These are phyloP conservation scores for Eupleurogrammus muticus DNA, from an alignment of 2,797 vertebrate species.

Conservation along the genomic window DNA sequence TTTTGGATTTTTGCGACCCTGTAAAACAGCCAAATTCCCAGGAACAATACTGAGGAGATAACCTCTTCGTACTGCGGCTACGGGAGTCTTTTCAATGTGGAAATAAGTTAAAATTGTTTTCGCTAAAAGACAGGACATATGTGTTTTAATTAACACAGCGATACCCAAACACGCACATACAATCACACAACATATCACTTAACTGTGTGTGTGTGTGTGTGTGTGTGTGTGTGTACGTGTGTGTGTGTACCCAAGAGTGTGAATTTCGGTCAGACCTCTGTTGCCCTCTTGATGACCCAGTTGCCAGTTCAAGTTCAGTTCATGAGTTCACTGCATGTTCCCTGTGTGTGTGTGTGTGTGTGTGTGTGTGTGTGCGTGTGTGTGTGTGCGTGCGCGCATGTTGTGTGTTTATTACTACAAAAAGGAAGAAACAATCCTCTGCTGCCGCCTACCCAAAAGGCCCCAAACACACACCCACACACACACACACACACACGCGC, in stretches of 20 bases:
- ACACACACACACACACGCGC: slow-evolving; percentile 3
- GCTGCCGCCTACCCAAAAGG: not conserved
- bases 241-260: slow-evolving; percentile 4
- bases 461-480: not conserved
- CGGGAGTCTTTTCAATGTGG: not conserved
- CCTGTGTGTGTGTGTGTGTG: slow-evolving; percentile 21
- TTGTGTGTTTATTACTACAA: slow-evolving; percentile 1
- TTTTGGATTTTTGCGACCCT: not conserved
- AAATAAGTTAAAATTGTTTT: not conserved
- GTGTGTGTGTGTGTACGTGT: slow-evolving; percentile 26
- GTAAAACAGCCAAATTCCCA: not conserved
- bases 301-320: slow-evolving; percentile 78
- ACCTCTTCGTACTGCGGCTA: not conserved
- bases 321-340: slow-evolving; percentile 57
- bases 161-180: slow-evolving; percentile 9
- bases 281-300: slow-evolving; percentile 55
- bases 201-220: not conserved
- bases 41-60: fast-evolving
- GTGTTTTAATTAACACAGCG: not conserved
- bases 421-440: slow-evolving; percentile 14
- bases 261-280: not conserved
- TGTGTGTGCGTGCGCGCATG: slow-evolving; percentile 1
- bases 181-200: not conserved
- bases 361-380: slow-evolving; percentile 19
- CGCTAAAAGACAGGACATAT: not conserved